These are phyloP conservation scores for Synanceia verrucosa DNA, from an alignment of 2,797 vertebrate species.

Conservation along the genomic window DNA sequence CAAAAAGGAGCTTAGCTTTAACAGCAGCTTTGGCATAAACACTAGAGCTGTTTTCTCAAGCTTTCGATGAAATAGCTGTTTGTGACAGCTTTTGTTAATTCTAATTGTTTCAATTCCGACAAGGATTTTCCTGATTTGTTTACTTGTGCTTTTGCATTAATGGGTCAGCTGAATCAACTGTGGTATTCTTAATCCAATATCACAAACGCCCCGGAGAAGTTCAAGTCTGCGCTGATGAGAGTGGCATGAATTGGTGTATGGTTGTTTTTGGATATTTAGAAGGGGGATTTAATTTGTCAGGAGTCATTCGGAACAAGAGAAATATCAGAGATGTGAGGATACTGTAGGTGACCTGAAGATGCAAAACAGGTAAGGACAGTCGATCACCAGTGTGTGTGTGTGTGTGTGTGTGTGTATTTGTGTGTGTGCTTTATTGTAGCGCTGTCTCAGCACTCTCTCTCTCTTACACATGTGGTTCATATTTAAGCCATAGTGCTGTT, in stretches of 20 bases:
- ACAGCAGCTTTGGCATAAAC: conserved; percentile 74
- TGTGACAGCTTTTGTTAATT: conserved; percentile 69
- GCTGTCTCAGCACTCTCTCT: conserved; percentile 68
- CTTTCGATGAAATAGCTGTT: conserved; percentile 74
- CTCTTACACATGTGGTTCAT: conserved; percentile 77
- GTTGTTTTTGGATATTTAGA: conserved; percentile 11
- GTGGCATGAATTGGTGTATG: not conserved
- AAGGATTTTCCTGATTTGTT: conserved; percentile 75
- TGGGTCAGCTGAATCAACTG: conserved; percentile 67
- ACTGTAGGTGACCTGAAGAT: conserved; percentile 26
- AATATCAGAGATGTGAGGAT: conserved; percentile 24
- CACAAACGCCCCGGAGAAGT: conserved; percentile 21
- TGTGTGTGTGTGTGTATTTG: conserved; percentile 26
- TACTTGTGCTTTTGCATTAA: conserved; percentile 61
- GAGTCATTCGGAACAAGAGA: conserved; percentile 30
- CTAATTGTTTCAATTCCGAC: conserved; percentile 79
- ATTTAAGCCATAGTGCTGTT: conserved; percentile 74
- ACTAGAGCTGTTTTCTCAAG: conserved; percentile 67
- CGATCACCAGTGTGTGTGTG: conserved; percentile 14
- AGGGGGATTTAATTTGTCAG: conserved; percentile 20
- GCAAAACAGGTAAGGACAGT: conserved; percentile 62
- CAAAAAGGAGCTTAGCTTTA: conserved; percentile 73
- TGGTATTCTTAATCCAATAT: conserved; percentile 48
- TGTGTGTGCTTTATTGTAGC: conserved; percentile 35
- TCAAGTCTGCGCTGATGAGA: conserved; percentile 2